Evolutionary conservation across 2,888 invertebrate genomes (phyloP), one percentile per base, ranked within the genome.

Genomic region (Orchesella flavescens): DNA sequence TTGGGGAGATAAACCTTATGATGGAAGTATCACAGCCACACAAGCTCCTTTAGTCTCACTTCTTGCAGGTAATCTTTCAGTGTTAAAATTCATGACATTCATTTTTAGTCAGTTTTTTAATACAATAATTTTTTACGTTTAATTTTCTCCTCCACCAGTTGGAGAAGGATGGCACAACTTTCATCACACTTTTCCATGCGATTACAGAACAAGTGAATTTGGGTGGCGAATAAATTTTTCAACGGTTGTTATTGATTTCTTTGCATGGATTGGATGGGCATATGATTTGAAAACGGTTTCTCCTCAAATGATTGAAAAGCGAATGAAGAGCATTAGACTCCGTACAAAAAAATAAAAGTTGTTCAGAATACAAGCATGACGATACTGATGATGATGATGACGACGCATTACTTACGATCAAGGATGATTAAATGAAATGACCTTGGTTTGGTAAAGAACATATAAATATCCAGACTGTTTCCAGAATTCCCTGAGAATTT

Each of bases 81-180:
- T 4, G 7, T 34, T 59, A 12, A 19, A 34, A 34, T 34, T 34
- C 2, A 34, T 34, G 2, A 34, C 34, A 34, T 4, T n/a, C n/a
- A n/a, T n/a, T n/a, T n/a, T n/a, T 4, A 34, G 34, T 34, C 34
- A 7, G 2, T 2, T 4, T 34, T 34, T 34, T 4, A 34, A 34
- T 2, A 34, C 7, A 34, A 34, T 34, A 34, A 34, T 34, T 4
- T 34, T 34, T 34, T 34, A n/a, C n/a, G n/a, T n/a, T n/a, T n/a
- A 34, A 4, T 61, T 46, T 23, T 57, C 17, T 19, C 9, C 13
- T 82, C 84, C 57, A 81, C 94, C 23, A 66, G 61, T 59, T 59
- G 96, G 96, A 0, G 96, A 96, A 90, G 97, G 97, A 4, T 97
- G 96, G 95, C 97, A 97, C 91, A 97, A 97, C 91, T 97, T 96